Conservation (phyloP, 1,140 invertebrate species). For the Ceratoteleas bidentatus region DNA sequence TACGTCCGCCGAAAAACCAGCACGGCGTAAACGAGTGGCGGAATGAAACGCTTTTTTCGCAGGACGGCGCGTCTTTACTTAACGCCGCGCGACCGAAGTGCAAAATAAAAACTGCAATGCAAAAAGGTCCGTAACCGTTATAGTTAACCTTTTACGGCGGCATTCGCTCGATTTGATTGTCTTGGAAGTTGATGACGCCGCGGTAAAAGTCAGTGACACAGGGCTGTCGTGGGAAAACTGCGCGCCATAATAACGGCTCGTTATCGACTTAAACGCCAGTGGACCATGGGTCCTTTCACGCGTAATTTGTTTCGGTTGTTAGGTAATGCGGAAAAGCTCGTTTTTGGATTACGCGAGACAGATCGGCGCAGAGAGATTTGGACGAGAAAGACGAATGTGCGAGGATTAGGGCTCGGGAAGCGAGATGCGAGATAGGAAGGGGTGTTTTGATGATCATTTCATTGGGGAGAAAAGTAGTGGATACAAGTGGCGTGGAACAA, state of each 20-base stretch:
- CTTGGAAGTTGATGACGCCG: constrained; percentile 57
- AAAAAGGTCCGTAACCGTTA: constrained; percentile 54
- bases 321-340: background rate
- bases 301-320: background rate
- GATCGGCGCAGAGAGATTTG: no score
- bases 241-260: constrained; percentile 48
- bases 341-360: background rate
- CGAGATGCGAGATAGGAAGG: no score
- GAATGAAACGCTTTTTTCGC: constrained; percentile 48
- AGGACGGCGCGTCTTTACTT: constrained; percentile 34
- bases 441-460: no score
- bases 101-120: constrained; percentile 41
- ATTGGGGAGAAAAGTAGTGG: no score
- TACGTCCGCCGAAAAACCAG: constrained; percentile 40
- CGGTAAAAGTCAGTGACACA: constrained; percentile 60
- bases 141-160: constrained; percentile 61
- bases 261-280: constrained; percentile 49
- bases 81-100: constrained; percentile 28
- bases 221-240: constrained; percentile 52
- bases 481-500: no score
- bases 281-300: constrained; percentile 20
- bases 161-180: constrained; percentile 61
- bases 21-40: constrained; percentile 31
- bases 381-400: no score
- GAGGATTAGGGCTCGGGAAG: no score